Percentiles rank a stretch among this genome's conserved stretches.
These are phyloP conservation scores for Eulimnadia texana DNA, from an alignment of 1,140 invertebrate species.

Conservation along the genomic window DNA sequence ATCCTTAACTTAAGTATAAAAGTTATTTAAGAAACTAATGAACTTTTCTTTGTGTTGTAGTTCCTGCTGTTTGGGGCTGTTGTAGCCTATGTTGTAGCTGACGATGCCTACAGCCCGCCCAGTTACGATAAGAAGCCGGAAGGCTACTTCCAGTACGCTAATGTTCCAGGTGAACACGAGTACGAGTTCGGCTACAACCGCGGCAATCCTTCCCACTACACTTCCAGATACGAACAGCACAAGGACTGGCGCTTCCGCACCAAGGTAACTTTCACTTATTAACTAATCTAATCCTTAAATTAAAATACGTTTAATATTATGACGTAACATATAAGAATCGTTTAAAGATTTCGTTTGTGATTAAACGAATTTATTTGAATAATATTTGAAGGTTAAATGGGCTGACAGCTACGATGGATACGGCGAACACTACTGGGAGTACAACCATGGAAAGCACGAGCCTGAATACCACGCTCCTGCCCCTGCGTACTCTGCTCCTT, in stretches of 20 bases:
- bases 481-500: conserved; percentile 1
- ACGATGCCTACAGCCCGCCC: conserved; percentile 11
- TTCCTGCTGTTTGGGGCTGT: conserved; percentile 2
- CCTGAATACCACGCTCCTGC: conserved; percentile 13
- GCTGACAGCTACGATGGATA: conserved; percentile 68
- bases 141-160: conserved; percentile 36
- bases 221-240: conserved; percentile 48
- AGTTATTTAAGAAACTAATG: too few relatives aligned
- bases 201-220: conserved; percentile 52
- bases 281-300: conserved; percentile 16
- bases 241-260: conserved; percentile 49
- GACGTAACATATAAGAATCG: neutral
- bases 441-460: conserved; percentile 42
- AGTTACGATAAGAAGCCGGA: conserved; percentile 15
- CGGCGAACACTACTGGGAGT: conserved; percentile 78
- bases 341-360: neutral
- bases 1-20: neutral
- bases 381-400: conserved; percentile 56
- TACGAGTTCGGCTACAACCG: conserved; percentile 50
- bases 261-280: conserved; percentile 42
- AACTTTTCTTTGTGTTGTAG: neutral
- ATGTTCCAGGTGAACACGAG: conserved; percentile 45
- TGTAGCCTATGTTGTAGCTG: neutral
- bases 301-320: too few relatives aligned
- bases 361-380: neutral